These are phyloP conservation scores for Prochilodus magdalenae DNA, from an alignment of 2,113 vertebrate genomes.

Conservation along the genomic window DNA sequence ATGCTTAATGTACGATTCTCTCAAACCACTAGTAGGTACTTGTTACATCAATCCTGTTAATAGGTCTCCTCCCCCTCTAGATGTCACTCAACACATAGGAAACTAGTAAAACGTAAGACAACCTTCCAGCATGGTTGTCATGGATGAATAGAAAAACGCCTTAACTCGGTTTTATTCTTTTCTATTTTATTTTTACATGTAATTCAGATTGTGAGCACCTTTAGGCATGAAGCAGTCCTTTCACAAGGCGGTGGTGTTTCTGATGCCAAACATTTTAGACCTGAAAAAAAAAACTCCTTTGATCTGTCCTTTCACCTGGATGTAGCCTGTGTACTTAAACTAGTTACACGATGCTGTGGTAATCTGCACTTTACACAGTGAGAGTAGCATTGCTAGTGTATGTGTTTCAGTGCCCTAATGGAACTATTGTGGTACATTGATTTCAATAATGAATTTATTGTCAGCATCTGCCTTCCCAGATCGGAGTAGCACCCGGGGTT, in stretches of 20 bases:
- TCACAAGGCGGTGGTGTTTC: not conserved
- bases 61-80: too few species aligned
- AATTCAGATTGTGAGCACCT: not conserved
- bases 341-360: constrained; percentile 9
- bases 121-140: not conserved
- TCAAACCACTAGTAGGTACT: too few species aligned
- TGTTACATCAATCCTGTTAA: not conserved
- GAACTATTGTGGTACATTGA: constrained; percentile 21
- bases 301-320: not conserved
- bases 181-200: not conserved
- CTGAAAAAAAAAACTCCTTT: not conserved
- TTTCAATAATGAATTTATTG: not conserved
- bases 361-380: constrained; percentile 33
- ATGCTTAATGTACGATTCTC: too few species aligned
- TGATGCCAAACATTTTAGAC: not conserved
- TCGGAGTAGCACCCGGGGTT: not conserved
- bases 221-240: constrained; percentile 22
- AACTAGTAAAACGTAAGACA: too few species aligned
- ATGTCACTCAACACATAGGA: too few species aligned
- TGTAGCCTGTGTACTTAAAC: not conserved
- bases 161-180: too few species aligned
- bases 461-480: not conserved
- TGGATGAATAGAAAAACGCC: not conserved
- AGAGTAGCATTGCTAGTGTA: not conserved
- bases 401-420: not conserved